Conservation (phyloP, 1,140 invertebrate species). For the Ceratina australensis region DNA sequence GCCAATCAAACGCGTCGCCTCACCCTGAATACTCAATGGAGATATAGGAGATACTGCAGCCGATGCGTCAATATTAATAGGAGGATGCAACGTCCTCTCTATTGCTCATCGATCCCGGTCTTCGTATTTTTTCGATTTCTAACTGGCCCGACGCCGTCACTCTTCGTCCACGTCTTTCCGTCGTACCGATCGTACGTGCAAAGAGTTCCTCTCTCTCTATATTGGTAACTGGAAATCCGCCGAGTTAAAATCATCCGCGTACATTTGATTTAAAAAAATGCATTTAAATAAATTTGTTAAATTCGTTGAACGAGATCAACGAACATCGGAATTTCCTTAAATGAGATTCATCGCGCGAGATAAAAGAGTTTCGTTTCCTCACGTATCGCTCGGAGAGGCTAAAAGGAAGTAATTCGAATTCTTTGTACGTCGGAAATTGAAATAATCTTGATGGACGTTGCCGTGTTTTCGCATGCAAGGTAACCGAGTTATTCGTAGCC, state of each 20-base stretch:
- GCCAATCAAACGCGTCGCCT: conserved; percentile 68
- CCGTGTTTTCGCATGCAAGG: not conserved
- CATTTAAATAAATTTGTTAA: too few relatives aligned
- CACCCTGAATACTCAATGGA: conserved; percentile 63
- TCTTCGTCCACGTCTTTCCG: too few relatives aligned
- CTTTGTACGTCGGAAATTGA: not conserved
- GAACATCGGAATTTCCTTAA: too few relatives aligned
- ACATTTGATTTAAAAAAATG: too few relatives aligned
- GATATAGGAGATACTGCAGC: conserved; percentile 52
- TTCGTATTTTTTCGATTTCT: not conserved
- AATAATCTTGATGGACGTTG: not conserved
- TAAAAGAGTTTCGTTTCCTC: too few relatives aligned
- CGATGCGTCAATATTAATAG: conserved; percentile 59
- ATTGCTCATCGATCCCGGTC: conserved; percentile 40
- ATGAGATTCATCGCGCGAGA: too few relatives aligned
- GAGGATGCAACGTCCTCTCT: conserved; percentile 44
- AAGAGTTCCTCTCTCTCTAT: not conserved
- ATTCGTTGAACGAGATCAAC: too few relatives aligned
- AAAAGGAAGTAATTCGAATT: not conserved
- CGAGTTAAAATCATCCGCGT: too few relatives aligned
- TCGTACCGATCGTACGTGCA: too few relatives aligned
- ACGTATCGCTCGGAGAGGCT: not conserved
- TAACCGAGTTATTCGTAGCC: not conserved
- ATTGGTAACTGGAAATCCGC: too few relatives aligned
- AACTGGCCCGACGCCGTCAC: not conserved